These are phyloP conservation scores for Gymnopithys bicolor DNA, from an alignment of 2,797 vertebrate species.

Conservation along the genomic window DNA sequence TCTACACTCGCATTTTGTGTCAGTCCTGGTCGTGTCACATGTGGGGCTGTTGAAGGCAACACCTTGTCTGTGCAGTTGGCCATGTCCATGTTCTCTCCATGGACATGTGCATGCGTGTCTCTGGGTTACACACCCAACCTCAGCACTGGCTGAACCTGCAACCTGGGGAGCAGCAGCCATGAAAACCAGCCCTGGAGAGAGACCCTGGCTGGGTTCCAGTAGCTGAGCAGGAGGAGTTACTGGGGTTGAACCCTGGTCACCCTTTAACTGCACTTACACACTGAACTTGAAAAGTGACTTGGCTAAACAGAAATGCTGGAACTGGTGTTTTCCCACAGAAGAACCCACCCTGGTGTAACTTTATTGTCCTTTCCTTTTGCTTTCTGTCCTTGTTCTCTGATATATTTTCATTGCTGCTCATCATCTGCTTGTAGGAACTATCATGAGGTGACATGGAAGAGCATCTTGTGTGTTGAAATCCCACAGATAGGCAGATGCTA, in stretches of 20 bases:
- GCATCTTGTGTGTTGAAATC: background rate
- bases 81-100: accelerated
- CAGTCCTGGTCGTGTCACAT: background rate
- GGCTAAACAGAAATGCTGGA: background rate
- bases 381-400: background rate
- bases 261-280: no score
- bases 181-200: background rate
- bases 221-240: background rate
- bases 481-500: background rate
- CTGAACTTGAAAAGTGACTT: background rate
- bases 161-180: accelerated
- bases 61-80: background rate
- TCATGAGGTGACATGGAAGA: background rate
- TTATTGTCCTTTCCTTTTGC: background rate
- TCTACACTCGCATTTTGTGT: background rate
- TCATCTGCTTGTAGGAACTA: background rate
- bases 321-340: background rate
- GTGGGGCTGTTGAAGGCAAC: background rate
- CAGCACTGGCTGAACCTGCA: background rate
- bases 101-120: accelerated
- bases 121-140: background rate
- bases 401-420: background rate
- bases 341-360: background rate
- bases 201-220: background rate
- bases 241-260: background rate